Conservation (phyloP, 2,888 invertebrate genomes). For the Drosophila vallismaia region DNA sequence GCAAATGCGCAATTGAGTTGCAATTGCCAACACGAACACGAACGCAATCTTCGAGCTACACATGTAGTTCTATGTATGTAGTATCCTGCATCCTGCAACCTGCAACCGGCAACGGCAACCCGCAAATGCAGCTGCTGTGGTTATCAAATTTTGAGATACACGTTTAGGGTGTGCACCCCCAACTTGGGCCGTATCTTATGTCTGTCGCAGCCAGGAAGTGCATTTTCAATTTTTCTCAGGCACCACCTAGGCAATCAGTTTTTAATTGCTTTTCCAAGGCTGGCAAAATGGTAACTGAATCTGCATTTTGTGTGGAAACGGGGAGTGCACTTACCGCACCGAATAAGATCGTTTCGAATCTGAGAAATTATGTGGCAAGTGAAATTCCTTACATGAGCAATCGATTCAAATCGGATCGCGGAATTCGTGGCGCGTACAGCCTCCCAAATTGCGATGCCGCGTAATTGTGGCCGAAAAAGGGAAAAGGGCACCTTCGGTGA, state of each 20-base stretch:
- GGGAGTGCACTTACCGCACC: slow-evolving; percentile 20
- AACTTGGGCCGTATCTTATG: slow-evolving; percentile 57
- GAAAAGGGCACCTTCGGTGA: slow-evolving; percentile 46
- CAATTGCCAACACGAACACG: slow-evolving; percentile 74
- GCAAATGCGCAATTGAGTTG: slow-evolving; percentile 79
- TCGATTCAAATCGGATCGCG: slow-evolving; percentile 30
- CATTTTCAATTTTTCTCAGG: slow-evolving; percentile 68
- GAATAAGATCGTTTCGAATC: slow-evolving; percentile 14
- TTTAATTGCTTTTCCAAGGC: slow-evolving; percentile 81
- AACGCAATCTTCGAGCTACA: slow-evolving; percentile 68
- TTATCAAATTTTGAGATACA: slow-evolving; percentile 73
- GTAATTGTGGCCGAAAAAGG: slow-evolving; percentile 56
- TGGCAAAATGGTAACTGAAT: background rate
- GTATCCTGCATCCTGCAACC: slow-evolving; percentile 26
- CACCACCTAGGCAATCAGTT: slow-evolving; percentile 74
- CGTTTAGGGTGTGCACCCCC: slow-evolving; percentile 72
- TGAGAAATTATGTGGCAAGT: slow-evolving; percentile 66
- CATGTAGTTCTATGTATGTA: background rate
- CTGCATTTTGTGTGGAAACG: slow-evolving; percentile 11
- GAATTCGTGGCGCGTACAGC: slow-evolving; percentile 58
- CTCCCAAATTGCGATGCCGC: slow-evolving; percentile 60
- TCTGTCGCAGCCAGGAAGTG: slow-evolving; percentile 47
- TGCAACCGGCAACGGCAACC: slow-evolving; percentile 18
- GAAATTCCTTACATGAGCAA: slow-evolving; percentile 28
- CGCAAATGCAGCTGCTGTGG: slow-evolving; percentile 44